Evolutionary conservation across 1,140 invertebrate genomes (phyloP), one percentile per base, ranked within the genome.

Genomic region (Drosophila watanabei): DNA sequence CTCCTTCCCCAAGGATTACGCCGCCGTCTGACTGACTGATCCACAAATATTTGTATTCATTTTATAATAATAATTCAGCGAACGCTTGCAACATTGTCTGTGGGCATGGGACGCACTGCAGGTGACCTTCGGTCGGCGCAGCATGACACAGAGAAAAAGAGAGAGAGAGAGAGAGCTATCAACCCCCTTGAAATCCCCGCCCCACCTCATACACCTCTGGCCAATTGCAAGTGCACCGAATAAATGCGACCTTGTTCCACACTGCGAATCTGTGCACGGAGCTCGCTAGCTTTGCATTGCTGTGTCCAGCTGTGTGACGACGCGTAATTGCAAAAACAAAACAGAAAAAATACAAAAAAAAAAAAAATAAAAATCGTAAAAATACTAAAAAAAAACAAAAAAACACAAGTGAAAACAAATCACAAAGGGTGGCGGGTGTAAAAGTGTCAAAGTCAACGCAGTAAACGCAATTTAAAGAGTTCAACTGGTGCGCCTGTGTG

Each of bases 231-330:
- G 65, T 79, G 85, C 79, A 89, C 82, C 82, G 73, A 86, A 89
- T 89, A 91, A 91, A 86, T 68, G 82, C 86, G 86, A 89, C 86
- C 86, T 89, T 89, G 86, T 89, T 80, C 86, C 84, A 89, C 86
- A 89, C 86, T 86, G 82, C 61, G 69, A 89, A 90, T 89, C 88
- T 79, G 78, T 79, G 79, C 43, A 33, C 24, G 18, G 43, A 60
- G 20, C 54, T 45, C 52, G 43, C 54, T 43, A 10, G 37, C 30
- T 69, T 71, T 66, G 68, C 68, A 69, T 71, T 59, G 39, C 65
- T 52, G 57, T 79, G 85, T 88, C 85, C 85, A 88, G 85, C 86
- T 89, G 81, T 79, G 86, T 79, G 75, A 81, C 75, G 75, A 81
- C 70, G 81, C 85, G 86, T 89, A 89, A 90, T 89, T 88, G 80